phyloP scores from a whole-genome alignment of 64 coral and sea anemone genomes.

The Montipora sp. region DNA sequence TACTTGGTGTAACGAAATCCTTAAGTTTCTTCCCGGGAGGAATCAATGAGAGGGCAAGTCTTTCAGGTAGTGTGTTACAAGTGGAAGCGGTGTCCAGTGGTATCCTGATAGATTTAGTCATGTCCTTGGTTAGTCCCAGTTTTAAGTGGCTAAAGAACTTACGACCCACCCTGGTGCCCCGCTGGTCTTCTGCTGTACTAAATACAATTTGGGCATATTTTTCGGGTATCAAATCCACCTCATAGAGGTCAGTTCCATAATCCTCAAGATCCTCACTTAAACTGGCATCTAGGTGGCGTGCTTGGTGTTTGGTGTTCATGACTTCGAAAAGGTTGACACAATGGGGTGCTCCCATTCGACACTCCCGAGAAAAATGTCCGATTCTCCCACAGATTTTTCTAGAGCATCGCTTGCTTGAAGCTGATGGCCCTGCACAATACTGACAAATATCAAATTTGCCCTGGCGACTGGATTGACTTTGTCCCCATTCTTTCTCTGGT shows the following conservation, averaged over 20 bases:
- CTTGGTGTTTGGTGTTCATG: too few relatives aligned
- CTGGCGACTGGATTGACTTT: too few relatives aligned
- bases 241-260: slow-evolving; percentile 34
- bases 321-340: too few relatives aligned
- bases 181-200: not conserved
- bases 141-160: slow-evolving; percentile 36
- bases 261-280: not conserved
- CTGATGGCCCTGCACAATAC: too few relatives aligned
- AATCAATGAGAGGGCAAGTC: slow-evolving; percentile 22
- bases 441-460: too few relatives aligned
- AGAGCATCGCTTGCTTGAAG: too few relatives aligned
- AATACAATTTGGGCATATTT: slow-evolving; percentile 6
- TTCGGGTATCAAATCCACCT: slow-evolving; percentile 35
- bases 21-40: slow-evolving; percentile 16
- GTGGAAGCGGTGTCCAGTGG: slow-evolving; percentile 37
- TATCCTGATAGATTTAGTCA: slow-evolving; percentile 29
- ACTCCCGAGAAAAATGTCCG: too few relatives aligned
- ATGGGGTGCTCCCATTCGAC: too few relatives aligned
- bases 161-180: slow-evolving; percentile 1
- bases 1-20: slow-evolving; percentile 27
- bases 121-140: slow-evolving; percentile 7
- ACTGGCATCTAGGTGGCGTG: not conserved
- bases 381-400: too few relatives aligned
- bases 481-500: too few relatives aligned
- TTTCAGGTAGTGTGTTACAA: slow-evolving; percentile 43